Evolutionary conservation across 2,113 vertebrate species (phyloP).

Genomic region (Nibea albiflora): DNA sequence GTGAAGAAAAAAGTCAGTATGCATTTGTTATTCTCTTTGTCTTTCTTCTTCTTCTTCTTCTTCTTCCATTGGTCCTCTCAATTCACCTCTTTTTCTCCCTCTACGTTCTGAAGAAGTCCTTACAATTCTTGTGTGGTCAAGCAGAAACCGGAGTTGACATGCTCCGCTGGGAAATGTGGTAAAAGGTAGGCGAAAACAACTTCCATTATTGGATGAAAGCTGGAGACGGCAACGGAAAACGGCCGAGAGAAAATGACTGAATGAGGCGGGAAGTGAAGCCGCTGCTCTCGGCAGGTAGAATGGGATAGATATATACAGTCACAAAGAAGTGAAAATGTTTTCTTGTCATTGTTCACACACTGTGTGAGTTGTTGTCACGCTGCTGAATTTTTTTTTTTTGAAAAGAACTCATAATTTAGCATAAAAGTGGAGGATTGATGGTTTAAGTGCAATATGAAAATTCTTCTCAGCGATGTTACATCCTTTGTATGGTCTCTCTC

Average conservation of each 20-base stretch:
- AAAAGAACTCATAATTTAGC: background rate
- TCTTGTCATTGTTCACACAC: slow-evolving; percentile 3
- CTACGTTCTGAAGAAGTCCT: slow-evolving; percentile 18
- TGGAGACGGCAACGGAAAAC: slow-evolving; percentile 6
- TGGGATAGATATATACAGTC: background rate
- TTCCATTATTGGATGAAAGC: slow-evolving; percentile 52
- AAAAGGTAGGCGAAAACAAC: slow-evolving; percentile 55
- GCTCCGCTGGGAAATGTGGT: slow-evolving; percentile 57
- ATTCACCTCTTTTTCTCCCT: background rate
- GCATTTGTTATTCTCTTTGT: background rate
- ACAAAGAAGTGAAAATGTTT: background rate
- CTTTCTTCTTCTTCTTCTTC: background rate
- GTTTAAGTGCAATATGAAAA: background rate
- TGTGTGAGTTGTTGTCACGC: slow-evolving; percentile 12
- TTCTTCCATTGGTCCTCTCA: background rate
- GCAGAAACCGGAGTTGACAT: slow-evolving; percentile 45
- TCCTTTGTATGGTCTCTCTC: background rate
- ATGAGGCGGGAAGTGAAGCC: slow-evolving; percentile 12
- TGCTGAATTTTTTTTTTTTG: background rate
- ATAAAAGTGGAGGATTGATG: too few species aligned
- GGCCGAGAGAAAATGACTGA: background rate
- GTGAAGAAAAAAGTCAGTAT: background rate
- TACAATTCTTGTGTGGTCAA: slow-evolving; percentile 51
- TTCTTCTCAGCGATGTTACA: background rate
- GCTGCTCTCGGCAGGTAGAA: background rate